Conservation (phyloP, 1,140 invertebrate genomes). For the Rhyzopertha dominica region DNA sequence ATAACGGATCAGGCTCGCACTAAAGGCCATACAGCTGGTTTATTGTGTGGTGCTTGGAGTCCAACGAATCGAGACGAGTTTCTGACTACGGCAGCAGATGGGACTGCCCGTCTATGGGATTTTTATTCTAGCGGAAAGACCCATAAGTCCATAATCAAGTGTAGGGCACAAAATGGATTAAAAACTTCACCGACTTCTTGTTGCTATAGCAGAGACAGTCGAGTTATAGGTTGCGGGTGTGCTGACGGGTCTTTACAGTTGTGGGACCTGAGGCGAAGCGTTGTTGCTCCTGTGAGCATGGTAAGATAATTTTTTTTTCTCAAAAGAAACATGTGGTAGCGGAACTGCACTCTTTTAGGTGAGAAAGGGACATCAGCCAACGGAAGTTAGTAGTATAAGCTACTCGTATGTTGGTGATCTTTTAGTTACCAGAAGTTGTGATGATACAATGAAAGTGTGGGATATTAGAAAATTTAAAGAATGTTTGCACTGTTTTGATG, state of each 20-base stretch:
- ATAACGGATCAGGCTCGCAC: slow-evolving; percentile 90
- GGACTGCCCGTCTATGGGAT: slow-evolving; percentile 88
- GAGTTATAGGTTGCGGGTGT: slow-evolving; percentile 85
- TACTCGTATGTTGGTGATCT: slow-evolving; percentile 85
- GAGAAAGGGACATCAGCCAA: slow-evolving; percentile 75
- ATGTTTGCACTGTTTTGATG: slow-evolving; percentile 61
- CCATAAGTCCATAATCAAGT: slow-evolving; percentile 86
- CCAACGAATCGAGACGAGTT: slow-evolving; percentile 89
- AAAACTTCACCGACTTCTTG: slow-evolving; percentile 85
- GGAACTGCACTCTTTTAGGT: no score
- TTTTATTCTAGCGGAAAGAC: slow-evolving; percentile 66
- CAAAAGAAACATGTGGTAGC: no score
- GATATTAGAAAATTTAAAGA: slow-evolving; percentile 81
- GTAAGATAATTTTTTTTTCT: no score
- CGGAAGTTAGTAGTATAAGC: slow-evolving; percentile 76
- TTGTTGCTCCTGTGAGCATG: slow-evolving; percentile 76
- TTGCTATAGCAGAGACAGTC: slow-evolving; percentile 80
- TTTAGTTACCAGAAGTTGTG: slow-evolving; percentile 78
- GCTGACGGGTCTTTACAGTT: slow-evolving; percentile 95
- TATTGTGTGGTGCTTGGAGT: slow-evolving; percentile 93
- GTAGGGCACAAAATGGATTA: slow-evolving; percentile 79
- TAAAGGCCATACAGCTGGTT: slow-evolving; percentile 90
- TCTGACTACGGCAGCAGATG: slow-evolving; percentile 89
- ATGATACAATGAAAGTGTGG: slow-evolving; percentile 95
- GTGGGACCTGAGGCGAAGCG: slow-evolving; percentile 89